Conservation (phyloP, 2,797 vertebrate species). For the Threskiornis aethiopicus region DNA sequence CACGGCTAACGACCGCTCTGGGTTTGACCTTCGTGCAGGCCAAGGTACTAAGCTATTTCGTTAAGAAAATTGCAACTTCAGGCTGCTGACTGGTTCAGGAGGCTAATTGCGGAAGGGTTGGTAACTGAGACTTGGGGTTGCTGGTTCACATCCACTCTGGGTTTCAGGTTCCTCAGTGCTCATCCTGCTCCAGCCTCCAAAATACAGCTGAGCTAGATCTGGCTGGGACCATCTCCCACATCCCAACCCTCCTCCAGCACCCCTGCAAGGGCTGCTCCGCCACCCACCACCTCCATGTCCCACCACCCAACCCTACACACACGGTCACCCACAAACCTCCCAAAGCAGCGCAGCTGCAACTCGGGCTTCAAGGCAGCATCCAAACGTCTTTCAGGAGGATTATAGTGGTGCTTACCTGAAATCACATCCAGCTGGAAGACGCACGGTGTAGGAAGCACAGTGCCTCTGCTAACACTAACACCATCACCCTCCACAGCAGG, state of each 20-base stretch:
- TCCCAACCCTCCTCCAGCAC: background rate
- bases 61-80: background rate
- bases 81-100: background rate
- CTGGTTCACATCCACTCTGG: background rate
- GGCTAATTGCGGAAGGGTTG: background rate
- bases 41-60: background rate
- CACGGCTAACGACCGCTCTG: background rate
- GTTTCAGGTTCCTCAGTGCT: background rate
- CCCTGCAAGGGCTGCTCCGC: background rate
- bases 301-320: fast-evolving
- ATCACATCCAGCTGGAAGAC: fast-evolving
- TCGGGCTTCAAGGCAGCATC: background rate
- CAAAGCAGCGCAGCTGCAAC: fast-evolving
- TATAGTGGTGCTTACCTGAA: fast-evolving
- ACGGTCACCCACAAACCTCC: fast-evolving
- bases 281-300: background rate
- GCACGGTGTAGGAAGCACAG: fast-evolving
- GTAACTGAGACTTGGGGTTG: background rate
- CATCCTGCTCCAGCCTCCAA: background rate
- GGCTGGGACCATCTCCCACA: fast-evolving
- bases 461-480: too few relatives aligned
- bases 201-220: background rate
- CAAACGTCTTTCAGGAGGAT: fast-evolving
- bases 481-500: fast-evolving
- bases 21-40: background rate